Base-by-base conservation (phyloP, 1,140 invertebrate genomes). In the Bombus waltoni region DNA sequence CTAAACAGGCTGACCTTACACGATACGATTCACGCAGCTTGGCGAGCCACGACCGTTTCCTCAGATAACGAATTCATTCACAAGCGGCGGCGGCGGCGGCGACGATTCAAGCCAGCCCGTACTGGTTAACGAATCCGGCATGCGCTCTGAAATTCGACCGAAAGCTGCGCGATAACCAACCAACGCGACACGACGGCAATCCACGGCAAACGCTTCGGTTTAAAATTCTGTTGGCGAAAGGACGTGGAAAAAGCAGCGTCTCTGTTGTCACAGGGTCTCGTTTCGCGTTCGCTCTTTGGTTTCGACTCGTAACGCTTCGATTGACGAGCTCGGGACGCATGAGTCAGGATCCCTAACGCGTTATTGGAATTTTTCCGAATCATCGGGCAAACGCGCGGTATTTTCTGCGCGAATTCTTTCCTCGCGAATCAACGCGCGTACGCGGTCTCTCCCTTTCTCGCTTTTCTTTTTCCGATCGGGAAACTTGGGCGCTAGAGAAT, bases 41-140 rank as follows among this genome's bases (percentile, higher is more conserved):
- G 71, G 32, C 87, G 81, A 85, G 83, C 92, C 92, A 89, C 88
- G 83, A 89, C 86, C 91, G 87, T 91, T 88, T 91, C 89, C 85
- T 87, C 88, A 90, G 93, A 94, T 94, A 94, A 94, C 92, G 89
- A 91, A 94, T 94, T 94, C 94, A 94, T 94, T 94, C 91, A 94
- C 91, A 92, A 94, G 65, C 79, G n/a, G 59, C 77, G 74, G 13
- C 74, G 13, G 57, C 74, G n/a, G 47, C 80, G 80, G 25, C 57
- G 28, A 71, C 87, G 88, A 93, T 91, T 90, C 87, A 89, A 85
- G 84, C 53, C 90, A 77, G 76, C 47, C 83, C 80, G 80, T 76
- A 8, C 66, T 74, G 87, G 76, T 77, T 78, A 66, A 79, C 85
- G 86, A 59, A 73, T 73, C 68, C 35, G 68, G 68, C 70, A 65